These are phyloP conservation scores for Rhopalosiphum padi DNA, from an alignment of 1,140 invertebrate species.

Conservation along the genomic window DNA sequence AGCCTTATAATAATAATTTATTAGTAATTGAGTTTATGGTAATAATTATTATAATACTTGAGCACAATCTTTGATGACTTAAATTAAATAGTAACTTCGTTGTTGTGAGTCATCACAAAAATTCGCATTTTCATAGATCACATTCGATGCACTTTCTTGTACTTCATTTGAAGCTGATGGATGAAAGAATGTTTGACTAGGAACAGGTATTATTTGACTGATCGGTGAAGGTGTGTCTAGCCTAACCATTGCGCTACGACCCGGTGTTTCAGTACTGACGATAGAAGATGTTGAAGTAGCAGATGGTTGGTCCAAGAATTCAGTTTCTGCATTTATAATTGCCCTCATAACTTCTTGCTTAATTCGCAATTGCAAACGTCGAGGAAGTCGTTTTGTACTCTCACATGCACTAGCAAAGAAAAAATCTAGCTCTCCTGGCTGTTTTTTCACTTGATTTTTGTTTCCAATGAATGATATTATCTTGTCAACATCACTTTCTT, in stretches of 20 bases:
- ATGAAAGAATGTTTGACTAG: constrained; percentile 1
- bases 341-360: not conserved
- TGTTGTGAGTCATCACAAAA: constrained; percentile 23
- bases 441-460: too few relatives aligned
- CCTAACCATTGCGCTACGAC: not conserved
- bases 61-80: not conserved
- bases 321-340: constrained; percentile 38
- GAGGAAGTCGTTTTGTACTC: constrained; percentile 27
- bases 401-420: constrained; percentile 7
- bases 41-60: constrained; percentile 34
- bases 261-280: constrained; percentile 27
- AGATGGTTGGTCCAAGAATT: constrained; percentile 8
- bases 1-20: constrained; percentile 32
- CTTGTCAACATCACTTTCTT: too few relatives aligned
- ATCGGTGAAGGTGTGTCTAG: constrained; percentile 19
- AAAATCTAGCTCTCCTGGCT: too few relatives aligned
- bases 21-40: constrained; percentile 22
- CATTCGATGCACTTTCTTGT: constrained; percentile 7
- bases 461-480: too few relatives aligned
- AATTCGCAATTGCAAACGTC: constrained; percentile 4
- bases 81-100: constrained; percentile 8
- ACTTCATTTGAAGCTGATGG: constrained; percentile 28
- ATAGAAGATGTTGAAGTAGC: constrained; percentile 33
- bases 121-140: constrained; percentile 21
- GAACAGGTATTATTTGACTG: constrained; percentile 34